phyloP scores from a whole-genome alignment of 2,797 vertebrate genomes.

The Myioborus miniatus region DNA sequence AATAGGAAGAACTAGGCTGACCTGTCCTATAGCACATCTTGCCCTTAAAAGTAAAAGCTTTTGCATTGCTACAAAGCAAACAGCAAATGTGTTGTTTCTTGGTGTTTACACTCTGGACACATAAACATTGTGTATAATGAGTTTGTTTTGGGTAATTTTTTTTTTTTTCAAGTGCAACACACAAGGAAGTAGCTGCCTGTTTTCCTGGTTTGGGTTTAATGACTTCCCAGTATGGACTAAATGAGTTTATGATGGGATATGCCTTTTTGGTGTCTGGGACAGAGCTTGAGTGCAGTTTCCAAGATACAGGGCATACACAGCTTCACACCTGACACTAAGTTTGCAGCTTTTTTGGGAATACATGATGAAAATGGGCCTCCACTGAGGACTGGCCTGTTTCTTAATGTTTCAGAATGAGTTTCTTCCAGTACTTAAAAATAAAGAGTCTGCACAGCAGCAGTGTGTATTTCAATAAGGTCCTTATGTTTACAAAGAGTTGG shows the following conservation, averaged over 20 bases:
- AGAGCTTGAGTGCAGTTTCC: neutral
- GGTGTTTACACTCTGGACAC: neutral
- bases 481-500: neutral
- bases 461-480: neutral
- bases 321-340: neutral
- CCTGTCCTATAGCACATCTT: neutral
- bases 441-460: neutral
- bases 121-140: neutral
- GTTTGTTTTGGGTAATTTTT: neutral
- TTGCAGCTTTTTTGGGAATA: neutral
- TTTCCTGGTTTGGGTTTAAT: neutral
- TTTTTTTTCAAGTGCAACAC: neutral
- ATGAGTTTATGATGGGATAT: neutral
- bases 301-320: neutral
- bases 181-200: neutral
- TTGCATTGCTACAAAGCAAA: neutral
- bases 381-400: neutral
- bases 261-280: neutral
- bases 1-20: neutral
- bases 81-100: neutral
- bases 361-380: neutral
- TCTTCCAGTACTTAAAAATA: neutral
- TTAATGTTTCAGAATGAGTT: neutral
- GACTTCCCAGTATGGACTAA: neutral
- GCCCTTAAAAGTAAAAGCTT: neutral